These are phyloP conservation scores for Schizopygopsis malacanthus DNA, from an alignment of 2,797 vertebrate genomes.

Conservation along the genomic window DNA sequence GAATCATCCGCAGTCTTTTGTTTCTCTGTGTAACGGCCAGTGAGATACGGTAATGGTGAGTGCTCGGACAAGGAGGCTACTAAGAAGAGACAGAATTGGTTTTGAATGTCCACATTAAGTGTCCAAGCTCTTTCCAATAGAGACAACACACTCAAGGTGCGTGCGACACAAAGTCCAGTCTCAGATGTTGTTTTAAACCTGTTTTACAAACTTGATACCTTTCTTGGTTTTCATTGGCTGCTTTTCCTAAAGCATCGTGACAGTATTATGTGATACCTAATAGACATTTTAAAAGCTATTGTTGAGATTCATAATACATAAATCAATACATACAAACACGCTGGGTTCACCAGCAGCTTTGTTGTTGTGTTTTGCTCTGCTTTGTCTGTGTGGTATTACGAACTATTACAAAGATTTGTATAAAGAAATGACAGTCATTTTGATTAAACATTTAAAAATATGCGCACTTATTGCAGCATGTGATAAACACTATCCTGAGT, in stretches of 20 bases:
- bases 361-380: not conserved
- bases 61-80: conserved; percentile 27
- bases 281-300: conserved; percentile 48
- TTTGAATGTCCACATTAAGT: conserved; percentile 50
- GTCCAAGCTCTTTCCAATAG: conserved; percentile 31
- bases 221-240: conserved; percentile 30
- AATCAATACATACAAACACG: conserved; percentile 51
- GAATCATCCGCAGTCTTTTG: conserved; percentile 35
- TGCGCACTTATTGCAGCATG: not conserved
- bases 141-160: conserved; percentile 14
- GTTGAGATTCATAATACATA: conserved; percentile 35
- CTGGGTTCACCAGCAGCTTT: conserved; percentile 21
- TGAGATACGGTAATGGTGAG: conserved; percentile 41
- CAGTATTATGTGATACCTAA: conserved; percentile 39
- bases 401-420: not conserved
- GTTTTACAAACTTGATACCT: not conserved
- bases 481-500: not conserved
- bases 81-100: conserved; percentile 35
- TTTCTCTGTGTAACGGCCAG: conserved; percentile 31
- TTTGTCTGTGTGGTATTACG: not conserved
- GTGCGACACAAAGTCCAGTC: conserved; percentile 32
- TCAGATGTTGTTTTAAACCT: conserved; percentile 30
- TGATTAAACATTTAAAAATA: not conserved
- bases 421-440: not conserved
- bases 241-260: conserved; percentile 24